These are phyloP conservation scores for Ailurus styani DNA, from an alignment of 2,113 vertebrate species.

Conservation along the genomic window DNA sequence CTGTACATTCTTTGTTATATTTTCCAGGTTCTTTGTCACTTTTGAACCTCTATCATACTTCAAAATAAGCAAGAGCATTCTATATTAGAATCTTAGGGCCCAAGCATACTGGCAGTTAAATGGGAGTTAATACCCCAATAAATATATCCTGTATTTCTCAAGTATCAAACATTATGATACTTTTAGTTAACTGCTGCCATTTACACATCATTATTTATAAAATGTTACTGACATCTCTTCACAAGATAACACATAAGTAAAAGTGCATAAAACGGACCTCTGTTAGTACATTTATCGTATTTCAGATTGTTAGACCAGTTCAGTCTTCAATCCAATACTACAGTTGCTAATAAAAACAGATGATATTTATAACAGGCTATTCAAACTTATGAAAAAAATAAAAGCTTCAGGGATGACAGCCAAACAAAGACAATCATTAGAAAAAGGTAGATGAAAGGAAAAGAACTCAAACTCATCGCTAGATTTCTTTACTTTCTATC, in stretches of 20 bases:
- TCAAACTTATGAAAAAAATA: slow-evolving; percentile 41
- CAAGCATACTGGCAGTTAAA: not conserved
- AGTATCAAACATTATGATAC: slow-evolving; percentile 4
- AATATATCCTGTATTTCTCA: not conserved
- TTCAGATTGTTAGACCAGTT: not conserved
- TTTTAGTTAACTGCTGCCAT: not conserved
- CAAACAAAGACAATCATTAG: not conserved
- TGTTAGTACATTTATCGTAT: not conserved
- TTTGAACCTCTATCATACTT: not conserved
- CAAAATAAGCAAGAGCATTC: not conserved
- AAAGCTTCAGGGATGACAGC: not conserved
- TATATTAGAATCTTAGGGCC: not conserved
- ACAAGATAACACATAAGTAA: not conserved
- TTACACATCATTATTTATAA: not conserved
- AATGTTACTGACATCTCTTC: not conserved
- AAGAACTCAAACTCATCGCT: not conserved
- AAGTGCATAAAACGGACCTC: not conserved
- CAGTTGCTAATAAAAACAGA: slow-evolving; percentile 17
- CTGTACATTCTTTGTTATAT: not conserved
- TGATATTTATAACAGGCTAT: slow-evolving; percentile 21
- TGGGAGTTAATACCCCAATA: slow-evolving; percentile 21
- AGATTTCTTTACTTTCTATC: not conserved
- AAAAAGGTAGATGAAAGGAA: not conserved
- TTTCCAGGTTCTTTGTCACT: not conserved
- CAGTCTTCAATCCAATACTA: slow-evolving; percentile 31